Evolutionary conservation across 2,888 invertebrate species (phyloP).

Genomic region (Cheilosia pagana): DNA sequence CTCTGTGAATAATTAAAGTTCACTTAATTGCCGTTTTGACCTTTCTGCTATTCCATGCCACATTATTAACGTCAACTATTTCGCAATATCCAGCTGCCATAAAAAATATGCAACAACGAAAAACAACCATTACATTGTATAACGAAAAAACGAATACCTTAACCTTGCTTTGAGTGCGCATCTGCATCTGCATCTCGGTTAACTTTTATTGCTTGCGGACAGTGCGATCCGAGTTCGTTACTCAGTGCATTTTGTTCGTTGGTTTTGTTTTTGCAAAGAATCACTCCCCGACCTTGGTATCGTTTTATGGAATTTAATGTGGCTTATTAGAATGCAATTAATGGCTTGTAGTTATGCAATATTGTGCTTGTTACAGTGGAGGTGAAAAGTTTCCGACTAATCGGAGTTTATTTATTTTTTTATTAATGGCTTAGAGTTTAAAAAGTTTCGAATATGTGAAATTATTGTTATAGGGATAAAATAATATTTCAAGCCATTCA

Average conservation of each 20-base stretch:
- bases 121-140: constrained; percentile 73
- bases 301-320: constrained; percentile 62
- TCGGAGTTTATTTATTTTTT: too few species aligned
- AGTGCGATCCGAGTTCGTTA: constrained; percentile 34
- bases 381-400: background rate
- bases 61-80: constrained; percentile 68
- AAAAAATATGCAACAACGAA: constrained; percentile 66
- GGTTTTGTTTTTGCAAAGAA: constrained; percentile 40
- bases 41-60: constrained; percentile 44
- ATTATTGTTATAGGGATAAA: too few species aligned
- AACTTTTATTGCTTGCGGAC: constrained; percentile 46
- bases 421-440: too few species aligned
- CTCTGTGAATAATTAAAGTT: constrained; percentile 68
- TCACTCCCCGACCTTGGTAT: constrained; percentile 70
- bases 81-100: constrained; percentile 72
- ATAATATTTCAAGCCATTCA: too few species aligned
- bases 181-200: constrained; percentile 63
- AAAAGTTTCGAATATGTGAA: too few species aligned
- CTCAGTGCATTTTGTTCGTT: constrained; percentile 16
- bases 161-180: constrained; percentile 70
- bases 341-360: constrained; percentile 51
- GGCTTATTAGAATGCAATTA: constrained; percentile 70
- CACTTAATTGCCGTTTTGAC: constrained; percentile 67
- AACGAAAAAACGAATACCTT: constrained; percentile 70
- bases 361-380: constrained; percentile 8